Base-by-base conservation (phyloP, 2,888 invertebrate species). In the Hyposoter dolosus region DNA sequence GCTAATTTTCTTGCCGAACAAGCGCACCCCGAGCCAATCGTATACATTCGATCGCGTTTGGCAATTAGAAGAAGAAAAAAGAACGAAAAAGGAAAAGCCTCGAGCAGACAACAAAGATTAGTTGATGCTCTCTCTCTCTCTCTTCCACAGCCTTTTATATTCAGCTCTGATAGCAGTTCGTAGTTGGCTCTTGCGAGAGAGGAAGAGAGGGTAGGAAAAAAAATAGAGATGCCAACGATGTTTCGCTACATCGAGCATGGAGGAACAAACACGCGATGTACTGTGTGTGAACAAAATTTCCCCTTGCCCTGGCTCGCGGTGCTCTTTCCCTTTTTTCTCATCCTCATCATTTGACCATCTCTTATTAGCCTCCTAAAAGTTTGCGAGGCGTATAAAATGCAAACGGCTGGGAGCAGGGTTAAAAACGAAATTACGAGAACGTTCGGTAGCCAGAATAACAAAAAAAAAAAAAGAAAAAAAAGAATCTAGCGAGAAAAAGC, bases 341-440 rank as follows among this genome's bases (percentile, higher is more conserved):
- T 56, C 50, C 56, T 35, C 43, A n/a, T 45, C 43, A 5, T 60
- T 69, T 77, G 71, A 53, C 63, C 80, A 1, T 56, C 75, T 75
- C 82, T 76, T 75, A 66, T 65, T 68, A 79, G 77, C 9, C 83
- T 83, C 77, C 83, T 86, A 83, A 86, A 86, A 86, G 81, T 86
- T 83, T 78, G 81, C 83, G 84, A 82, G 66, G 76, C 82, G 80
- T 75, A 72, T 43, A 72, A 72, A 72, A 63, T 50, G 17, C 63
- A 68, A 60, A 15, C 28, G 74, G 63, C 53, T 45, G 40, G 82
- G 35, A 79, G 40, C 40, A 10, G 71, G 63, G 65, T 60, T 56
- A 68, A 83, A 82, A 85, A 87, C 84, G 80, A 83, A 87, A 83
- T 88, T 81, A 87, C 88, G 83, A 78, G 84, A 75, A 63, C 63